Evolutionary conservation across 2,888 invertebrate genomes (phyloP).

Genomic region (Himalopsyche anomala): DNA sequence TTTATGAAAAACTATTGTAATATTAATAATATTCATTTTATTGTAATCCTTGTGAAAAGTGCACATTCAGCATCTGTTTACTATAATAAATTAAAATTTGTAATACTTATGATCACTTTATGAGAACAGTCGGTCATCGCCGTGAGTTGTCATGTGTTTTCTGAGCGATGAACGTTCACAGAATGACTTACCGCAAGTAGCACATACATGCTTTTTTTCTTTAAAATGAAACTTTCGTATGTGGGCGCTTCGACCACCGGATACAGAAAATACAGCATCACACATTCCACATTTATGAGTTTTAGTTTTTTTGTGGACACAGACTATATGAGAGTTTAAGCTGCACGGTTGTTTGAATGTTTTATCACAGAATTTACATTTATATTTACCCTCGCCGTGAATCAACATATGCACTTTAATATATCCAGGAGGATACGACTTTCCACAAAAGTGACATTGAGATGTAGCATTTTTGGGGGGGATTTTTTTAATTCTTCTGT

Average conservation of each 20-base stretch:
- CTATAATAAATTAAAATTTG: too few relatives aligned
- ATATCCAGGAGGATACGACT: constrained; percentile 75
- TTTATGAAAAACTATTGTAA: too few relatives aligned
- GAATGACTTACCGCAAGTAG: constrained; percentile 73
- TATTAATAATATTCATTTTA: too few relatives aligned
- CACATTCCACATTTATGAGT: constrained; percentile 75
- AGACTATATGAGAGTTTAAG: constrained; percentile 73
- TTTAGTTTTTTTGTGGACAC: constrained; percentile 75
- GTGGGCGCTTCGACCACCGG: constrained; percentile 74
- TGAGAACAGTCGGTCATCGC: neutral
- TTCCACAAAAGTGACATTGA: constrained; percentile 74
- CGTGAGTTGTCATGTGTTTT: constrained; percentile 36
- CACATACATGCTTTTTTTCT: constrained; percentile 75
- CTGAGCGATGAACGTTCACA: constrained; percentile 74
- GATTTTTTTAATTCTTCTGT: constrained; percentile 27
- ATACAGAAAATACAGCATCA: constrained; percentile 74
- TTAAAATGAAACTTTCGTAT: constrained; percentile 74
- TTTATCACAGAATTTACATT: constrained; percentile 75
- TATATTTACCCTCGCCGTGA: constrained; percentile 72
- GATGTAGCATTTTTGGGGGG: constrained; percentile 32
- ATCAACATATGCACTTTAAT: constrained; percentile 75
- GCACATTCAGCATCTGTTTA: too few relatives aligned
- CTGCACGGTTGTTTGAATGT: constrained; percentile 75
- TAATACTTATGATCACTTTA: neutral
- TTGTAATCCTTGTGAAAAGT: too few relatives aligned